Base-by-base conservation (phyloP, 2,113 vertebrate species). In the Campylomormyrus tamandua region DNA sequence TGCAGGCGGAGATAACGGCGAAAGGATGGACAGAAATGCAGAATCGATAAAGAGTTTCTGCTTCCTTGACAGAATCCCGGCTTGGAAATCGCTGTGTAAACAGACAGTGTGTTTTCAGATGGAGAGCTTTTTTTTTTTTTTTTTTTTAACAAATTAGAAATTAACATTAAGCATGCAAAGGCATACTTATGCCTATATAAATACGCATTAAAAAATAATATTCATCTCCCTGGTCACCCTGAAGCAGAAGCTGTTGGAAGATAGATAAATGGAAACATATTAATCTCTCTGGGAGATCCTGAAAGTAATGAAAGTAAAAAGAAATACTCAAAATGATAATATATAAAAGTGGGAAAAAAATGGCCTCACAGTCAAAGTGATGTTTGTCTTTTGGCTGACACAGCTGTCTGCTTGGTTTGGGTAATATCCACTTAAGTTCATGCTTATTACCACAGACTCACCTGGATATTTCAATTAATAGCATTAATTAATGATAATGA, bases 151-250 rank as follows among this genome's bases (percentile, higher is more conserved):
- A 42, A 80, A 80, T 80, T 6, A 80, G 13, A 80, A 80, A 80
- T 80, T 42, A 80, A 19, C 35, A 80, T 27, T 80, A 39, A 80
- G 35, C 35, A 19, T 80, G 74, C 35, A 80, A 17, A 80, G 35
- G 13, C 74, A 19, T 42, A 19, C 74, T 80, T 80, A 80, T 42
- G 31, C 17, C 74, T 42, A 80, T 80, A 80, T 80, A 80, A 80
- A 80, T 80, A 80, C 74, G n/a, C 74, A 80, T 80, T 80, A 80
- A 80, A 77, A 80, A 70, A 31, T 70, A 31, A 80, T 80, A 80
- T 80, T 77, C 58, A 77, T 77, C 70, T 77, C 70, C 31, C 74
- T 13, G 62, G 5, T 42, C 35, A 19, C 31, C 74, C 35, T 80
- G 15, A 15, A 80, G 35, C 35, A 80, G 11, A 42, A 80, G 35